Base-by-base conservation (phyloP, 2,797 vertebrate genomes). In the Odontamblyopus rebecca region DNA sequence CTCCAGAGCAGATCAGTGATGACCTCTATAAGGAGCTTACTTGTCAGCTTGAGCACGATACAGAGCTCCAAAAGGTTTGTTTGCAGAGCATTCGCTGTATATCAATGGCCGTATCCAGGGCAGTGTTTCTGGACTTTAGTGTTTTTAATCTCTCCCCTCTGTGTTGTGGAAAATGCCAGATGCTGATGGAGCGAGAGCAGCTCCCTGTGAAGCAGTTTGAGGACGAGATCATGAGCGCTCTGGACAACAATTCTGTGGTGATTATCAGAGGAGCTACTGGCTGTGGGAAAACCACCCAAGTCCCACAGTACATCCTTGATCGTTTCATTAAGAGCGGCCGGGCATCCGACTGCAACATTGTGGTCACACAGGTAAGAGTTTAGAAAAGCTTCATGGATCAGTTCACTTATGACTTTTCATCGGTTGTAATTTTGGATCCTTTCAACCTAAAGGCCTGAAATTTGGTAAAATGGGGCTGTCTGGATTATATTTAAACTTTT, bases 201-300 rank as follows among this genome's bases (percentile, higher is more conserved):
- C 89, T 99, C n/a, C 97, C 98, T 1, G 93, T 99, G 84, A 98
- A 97, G 86, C 93, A 94, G 63, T 99, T 99, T 84, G 93, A 98
- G 87, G 71, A 80, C 64, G 94, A 96, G 73, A 98, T 99, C 81
- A 87, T 98, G 91, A 70, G 81, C 0, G 86, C 95, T 1, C 56
- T 98, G 53, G 79, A 80, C 71, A 82, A 80, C 23, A 96, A 88
- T 86, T 81, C 96, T 0, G 96, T 98, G 70, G 95, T 99, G 61
- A 96, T 99, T 73, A 97, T 99, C 78, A 92, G 96, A 32, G 98
- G 97, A 11, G 96, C 96, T 5, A 99, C 98, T 0, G 98, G 98
- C 63, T 99, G 98, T 83, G 98, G 98, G 0, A 99, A 99, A 90
- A 99, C 98, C 84, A 99, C 98, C 0, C 98, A 99, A 78, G 97